Evolutionary conservation across 2,797 vertebrate species (phyloP).

Genomic region (Gambusia yucatana): DNA sequence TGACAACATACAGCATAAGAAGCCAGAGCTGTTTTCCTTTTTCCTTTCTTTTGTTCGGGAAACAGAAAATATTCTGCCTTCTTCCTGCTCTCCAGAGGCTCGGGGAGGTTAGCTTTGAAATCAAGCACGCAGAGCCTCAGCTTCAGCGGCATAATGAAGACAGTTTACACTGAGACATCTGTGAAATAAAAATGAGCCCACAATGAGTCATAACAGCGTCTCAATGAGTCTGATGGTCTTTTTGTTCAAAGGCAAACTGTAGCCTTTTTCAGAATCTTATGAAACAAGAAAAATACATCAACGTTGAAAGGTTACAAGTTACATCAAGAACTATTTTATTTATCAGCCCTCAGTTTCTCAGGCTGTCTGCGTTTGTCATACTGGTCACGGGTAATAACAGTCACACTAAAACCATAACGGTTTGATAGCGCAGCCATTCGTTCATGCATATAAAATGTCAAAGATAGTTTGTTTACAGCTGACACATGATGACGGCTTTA

Average conservation of each 20-base stretch:
- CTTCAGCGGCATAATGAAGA: background rate
- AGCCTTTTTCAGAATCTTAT: background rate
- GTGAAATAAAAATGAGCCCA: background rate
- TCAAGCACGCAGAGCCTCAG: background rate
- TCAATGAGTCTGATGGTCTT: slow-evolving; percentile 4
- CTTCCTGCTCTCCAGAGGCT: background rate
- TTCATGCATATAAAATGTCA: background rate
- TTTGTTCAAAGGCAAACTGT: background rate
- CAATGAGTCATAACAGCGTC: background rate
- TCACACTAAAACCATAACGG: background rate
- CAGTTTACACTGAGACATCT: slow-evolving; percentile 7
- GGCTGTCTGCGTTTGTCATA: background rate
- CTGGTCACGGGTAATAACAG: background rate
- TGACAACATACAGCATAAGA: background rate
- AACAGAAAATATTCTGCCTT: slow-evolving; percentile 3
- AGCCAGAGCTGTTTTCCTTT: background rate
- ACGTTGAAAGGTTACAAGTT: background rate
- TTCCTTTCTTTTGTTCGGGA: background rate
- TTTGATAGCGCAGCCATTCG: background rate
- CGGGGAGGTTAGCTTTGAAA: slow-evolving; percentile 10
- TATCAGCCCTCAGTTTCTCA: background rate
- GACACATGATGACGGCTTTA: background rate
- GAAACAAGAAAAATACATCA: background rate
- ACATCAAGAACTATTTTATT: background rate
- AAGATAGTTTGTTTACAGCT: background rate